Evolutionary conservation across 2,888 invertebrate species (phyloP).

Genomic region (Dendrolimus houi): DNA sequence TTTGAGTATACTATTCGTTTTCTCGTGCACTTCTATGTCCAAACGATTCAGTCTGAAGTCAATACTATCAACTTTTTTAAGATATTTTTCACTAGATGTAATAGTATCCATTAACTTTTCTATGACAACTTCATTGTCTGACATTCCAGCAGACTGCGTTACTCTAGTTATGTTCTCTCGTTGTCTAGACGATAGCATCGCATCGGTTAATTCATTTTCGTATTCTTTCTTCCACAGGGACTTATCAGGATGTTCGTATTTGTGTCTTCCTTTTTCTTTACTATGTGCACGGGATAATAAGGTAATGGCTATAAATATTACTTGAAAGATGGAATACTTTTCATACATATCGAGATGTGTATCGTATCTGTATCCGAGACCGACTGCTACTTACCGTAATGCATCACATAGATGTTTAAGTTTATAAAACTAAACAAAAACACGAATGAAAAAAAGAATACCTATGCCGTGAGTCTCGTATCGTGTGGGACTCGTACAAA

Average conservation of each 20-base stretch:
- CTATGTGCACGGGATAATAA: conserved; percentile 23
- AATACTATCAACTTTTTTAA: conserved; percentile 64
- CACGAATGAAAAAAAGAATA: conserved; percentile 22
- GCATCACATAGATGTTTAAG: conserved; percentile 10
- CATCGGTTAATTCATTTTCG: conserved; percentile 54
- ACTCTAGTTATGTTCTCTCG: conserved; percentile 43
- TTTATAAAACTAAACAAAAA: conserved; percentile 53
- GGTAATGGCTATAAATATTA: conserved; percentile 23
- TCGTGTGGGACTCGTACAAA: conserved; percentile 29
- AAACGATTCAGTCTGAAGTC: conserved; percentile 58
- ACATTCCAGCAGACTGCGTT: conserved; percentile 21
- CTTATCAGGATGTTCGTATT: conserved; percentile 37
- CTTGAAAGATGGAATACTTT: conserved; percentile 19
- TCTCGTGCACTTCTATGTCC: conserved; percentile 64
- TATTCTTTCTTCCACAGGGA: conserved; percentile 62
- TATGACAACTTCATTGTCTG: conserved; percentile 52
- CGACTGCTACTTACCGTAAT: conserved; percentile 26
- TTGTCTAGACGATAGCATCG: conserved; percentile 38
- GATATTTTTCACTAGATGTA: conserved; percentile 58
- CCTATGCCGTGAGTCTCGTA: conserved; percentile 22
- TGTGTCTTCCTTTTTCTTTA: conserved; percentile 30
- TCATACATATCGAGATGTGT: conserved; percentile 40
- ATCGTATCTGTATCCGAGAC: conserved; percentile 20
- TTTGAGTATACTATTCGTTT: conserved; percentile 52
- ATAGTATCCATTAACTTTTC: conserved; percentile 60